Base-by-base conservation (phyloP, 2,888 invertebrate genomes). In the Acanthosepion lycidas region DNA sequence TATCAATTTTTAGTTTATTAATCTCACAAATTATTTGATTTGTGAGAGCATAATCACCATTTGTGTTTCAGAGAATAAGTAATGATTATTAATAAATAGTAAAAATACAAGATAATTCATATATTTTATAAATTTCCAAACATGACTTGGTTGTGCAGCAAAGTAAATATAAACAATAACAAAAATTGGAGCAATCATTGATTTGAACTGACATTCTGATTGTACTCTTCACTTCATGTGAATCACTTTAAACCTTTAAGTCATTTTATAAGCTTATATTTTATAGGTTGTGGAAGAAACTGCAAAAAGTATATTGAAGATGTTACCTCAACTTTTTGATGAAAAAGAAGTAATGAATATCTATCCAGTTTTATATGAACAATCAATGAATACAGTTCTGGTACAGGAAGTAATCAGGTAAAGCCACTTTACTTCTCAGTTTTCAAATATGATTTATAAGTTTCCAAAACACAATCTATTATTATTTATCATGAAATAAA, bases 311-410 rank as follows among this genome's bases (percentile, higher is more conserved):
- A 98, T 98, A 94, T 97, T 98, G 6, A 97, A 97, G 0, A 97
- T 98, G n/a, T 96, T 98, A 95, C 98, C 98, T 0, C 95, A 97
- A 12, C 95, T 97, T 0, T 96, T 97, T 51, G 97, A 98, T 96
- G 97, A 98, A 26, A 97, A 97, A 0, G 96, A 96, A 64, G 98
- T 98, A 94, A 97, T 98, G 91, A 96, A 97, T 94, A 98, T 98
- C 98, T 99, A 98, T 97, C 99, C 99, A 0, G 98, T 99, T 0
- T 98, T 98, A 92, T 99, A 99, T 97, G 98, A 98, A 96, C 99
- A 99, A 97, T 99, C 99, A 0, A 98, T 99, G 97, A 99, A 99
- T 97, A 99, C 99, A 0, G 99, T 99, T 26, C 98, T 99, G 26
- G 98, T 98, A 18, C 99, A 99, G 97, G 99, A 99, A 97, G 98